A percentile compares a stretch with the other conserved stretches of the same genome.
Evolutionary conservation across 1,140 invertebrate species (phyloP).

Genomic region (Cecropterus lyciades): DNA sequence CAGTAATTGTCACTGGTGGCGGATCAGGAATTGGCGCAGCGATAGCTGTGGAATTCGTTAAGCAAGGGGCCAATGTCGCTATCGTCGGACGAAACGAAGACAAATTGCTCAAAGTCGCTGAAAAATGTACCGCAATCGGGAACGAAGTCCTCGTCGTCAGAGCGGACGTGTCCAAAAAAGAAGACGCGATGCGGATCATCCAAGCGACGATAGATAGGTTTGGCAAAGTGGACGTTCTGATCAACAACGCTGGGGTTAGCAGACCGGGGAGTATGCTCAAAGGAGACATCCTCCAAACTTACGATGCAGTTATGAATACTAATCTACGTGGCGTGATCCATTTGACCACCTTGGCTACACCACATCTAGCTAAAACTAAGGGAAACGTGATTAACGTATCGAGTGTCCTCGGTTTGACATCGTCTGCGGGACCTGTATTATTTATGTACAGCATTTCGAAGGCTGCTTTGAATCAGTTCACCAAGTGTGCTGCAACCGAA

Average conservation of each 20-base stretch:
- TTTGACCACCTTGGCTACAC: conserved; percentile 31
- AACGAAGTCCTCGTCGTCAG: conserved; percentile 10
- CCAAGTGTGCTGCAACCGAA: conserved; percentile 25
- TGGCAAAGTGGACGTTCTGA: conserved; percentile 33
- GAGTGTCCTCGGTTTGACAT: conserved; percentile 10
- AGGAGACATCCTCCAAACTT: conserved; percentile 22
- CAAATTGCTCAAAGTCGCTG: conserved; percentile 79
- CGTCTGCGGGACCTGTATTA: not conserved
- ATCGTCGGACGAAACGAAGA: conserved; percentile 89
- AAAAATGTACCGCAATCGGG: conserved; percentile 76
- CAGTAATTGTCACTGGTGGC: conserved; percentile 89
- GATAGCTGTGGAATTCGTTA: conserved; percentile 89
- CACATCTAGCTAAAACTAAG: conserved; percentile 35
- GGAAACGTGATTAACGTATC: conserved; percentile 42
- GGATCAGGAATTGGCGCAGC: conserved; percentile 94
- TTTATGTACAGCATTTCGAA: conserved; percentile 36
- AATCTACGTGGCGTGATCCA: conserved; percentile 36
- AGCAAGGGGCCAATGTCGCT: conserved; percentile 87
- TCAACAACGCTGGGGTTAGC: conserved; percentile 37
- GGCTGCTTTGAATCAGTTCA: conserved; percentile 37
- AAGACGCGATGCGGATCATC: conserved; percentile 24
- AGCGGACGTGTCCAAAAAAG: conserved; percentile 36
- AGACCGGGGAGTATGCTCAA: conserved; percentile 1
- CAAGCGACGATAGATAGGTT: conserved; percentile 35
- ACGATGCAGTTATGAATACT: conserved; percentile 27